A percentile compares a stretch with the other conserved stretches of the same genome.
phyloP scores from a whole-genome alignment of 2,888 invertebrate species.

The Chymomyza fuscimana region DNA sequence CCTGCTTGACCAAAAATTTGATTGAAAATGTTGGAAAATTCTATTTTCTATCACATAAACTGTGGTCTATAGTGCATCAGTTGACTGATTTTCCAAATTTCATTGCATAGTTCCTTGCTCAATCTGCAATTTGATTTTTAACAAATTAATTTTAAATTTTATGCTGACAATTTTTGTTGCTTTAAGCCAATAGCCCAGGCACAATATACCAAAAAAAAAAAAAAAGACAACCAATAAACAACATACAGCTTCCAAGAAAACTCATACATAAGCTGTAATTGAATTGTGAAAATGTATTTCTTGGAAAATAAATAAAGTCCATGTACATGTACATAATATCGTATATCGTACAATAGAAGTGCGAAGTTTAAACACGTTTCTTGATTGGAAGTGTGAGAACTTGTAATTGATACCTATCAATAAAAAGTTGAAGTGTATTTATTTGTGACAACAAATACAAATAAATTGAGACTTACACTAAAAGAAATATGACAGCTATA shows the following conservation, averaged over 20 bases:
- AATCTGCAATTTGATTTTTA: neutral
- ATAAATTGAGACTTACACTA: neutral
- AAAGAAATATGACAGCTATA: neutral
- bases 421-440: neutral
- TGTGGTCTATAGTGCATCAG: neutral
- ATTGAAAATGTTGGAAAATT: slow-evolving; percentile 14
- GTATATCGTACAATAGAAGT: neutral
- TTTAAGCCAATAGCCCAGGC: neutral
- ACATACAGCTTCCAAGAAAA: neutral
- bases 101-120: neutral
- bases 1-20: neutral
- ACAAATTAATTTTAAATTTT: neutral
- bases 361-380: neutral
- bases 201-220: neutral
- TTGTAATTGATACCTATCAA: neutral
- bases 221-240: neutral
- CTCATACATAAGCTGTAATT: slow-evolving; percentile 8
- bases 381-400: neutral
- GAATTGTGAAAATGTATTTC: slow-evolving; percentile 1
- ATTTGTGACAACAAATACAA: neutral
- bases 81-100: neutral
- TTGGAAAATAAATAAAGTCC: neutral
- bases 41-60: neutral
- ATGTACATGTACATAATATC: neutral
- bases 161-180: too few relatives aligned